These are phyloP conservation scores for Montipora capitata DNA, from an alignment of 92 coral and sea anemone species.

Conservation along the genomic window DNA sequence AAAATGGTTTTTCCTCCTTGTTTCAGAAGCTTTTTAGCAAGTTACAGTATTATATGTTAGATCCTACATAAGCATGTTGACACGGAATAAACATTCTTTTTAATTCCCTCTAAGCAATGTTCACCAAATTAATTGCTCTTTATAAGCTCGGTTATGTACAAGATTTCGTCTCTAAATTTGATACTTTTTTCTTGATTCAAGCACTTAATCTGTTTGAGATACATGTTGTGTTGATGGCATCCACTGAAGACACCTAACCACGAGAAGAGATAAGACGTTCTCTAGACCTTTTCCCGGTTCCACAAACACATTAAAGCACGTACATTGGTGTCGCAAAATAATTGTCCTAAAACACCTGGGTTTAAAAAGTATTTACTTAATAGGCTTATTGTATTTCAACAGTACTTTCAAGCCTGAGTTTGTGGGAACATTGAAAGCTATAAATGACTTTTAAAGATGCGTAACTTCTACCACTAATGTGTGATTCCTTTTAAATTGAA, in stretches of 20 bases:
- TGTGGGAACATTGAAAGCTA: slow-evolving; percentile 34
- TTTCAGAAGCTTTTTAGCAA: not conserved
- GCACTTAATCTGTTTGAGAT: slow-evolving; percentile 18
- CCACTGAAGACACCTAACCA: slow-evolving; percentile 9
- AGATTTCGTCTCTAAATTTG: slow-evolving; percentile 11
- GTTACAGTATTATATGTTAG: not conserved
- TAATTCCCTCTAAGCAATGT: slow-evolving; percentile 25
- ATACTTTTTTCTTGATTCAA: not conserved
- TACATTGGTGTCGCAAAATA: slow-evolving; percentile 28
- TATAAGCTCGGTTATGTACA: slow-evolving; percentile 7
- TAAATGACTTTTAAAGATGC: slow-evolving; percentile 47
- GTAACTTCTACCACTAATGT: slow-evolving; percentile 50
- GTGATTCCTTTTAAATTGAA: slow-evolving; percentile 21
- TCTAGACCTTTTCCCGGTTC: slow-evolving; percentile 6
- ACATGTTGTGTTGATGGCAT: not conserved
- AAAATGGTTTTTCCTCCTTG: not conserved
- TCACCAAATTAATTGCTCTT: slow-evolving; percentile 42
- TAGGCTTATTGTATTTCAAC: slow-evolving; percentile 61
- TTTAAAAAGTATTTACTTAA: slow-evolving; percentile 30
- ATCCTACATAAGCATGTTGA: not conserved
- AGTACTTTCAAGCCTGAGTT: slow-evolving; percentile 42
- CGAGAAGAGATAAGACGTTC: slow-evolving; percentile 20
- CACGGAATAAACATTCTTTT: not conserved
- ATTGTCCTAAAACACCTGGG: slow-evolving; percentile 43
- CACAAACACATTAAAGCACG: slow-evolving; percentile 38